These are phyloP conservation scores for Xanthostigma xanthostigma DNA, from an alignment of 2,888 invertebrate species.

Conservation along the genomic window DNA sequence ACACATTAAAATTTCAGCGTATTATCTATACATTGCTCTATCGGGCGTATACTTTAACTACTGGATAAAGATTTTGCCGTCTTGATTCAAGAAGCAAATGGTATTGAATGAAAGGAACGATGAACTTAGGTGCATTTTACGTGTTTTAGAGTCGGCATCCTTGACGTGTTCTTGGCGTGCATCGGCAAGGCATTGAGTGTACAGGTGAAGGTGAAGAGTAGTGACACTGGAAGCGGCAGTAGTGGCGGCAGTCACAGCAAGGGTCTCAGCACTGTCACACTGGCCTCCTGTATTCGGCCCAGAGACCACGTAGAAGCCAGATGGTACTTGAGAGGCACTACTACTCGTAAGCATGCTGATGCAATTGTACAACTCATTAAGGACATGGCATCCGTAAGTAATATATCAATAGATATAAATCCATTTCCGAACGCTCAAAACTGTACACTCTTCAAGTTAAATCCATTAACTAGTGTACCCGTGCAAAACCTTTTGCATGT, in stretches of 20 bases:
- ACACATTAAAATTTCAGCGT: too few relatives aligned
- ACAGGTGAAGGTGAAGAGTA: constrained; percentile 69
- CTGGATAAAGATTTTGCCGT: too few relatives aligned
- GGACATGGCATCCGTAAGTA: constrained; percentile 79
- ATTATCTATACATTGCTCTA: too few relatives aligned
- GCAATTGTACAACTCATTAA: constrained; percentile 74
- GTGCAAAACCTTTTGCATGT: too few relatives aligned
- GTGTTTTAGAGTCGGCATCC: constrained; percentile 48
- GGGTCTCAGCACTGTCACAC: constrained; percentile 37
- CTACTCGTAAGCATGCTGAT: constrained; percentile 73
- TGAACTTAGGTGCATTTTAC: too few relatives aligned
- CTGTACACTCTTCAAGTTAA: too few relatives aligned
- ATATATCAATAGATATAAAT: background rate
- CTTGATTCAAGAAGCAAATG: too few relatives aligned
- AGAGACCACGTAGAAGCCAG: constrained; percentile 35
- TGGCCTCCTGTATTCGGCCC: constrained; percentile 42
- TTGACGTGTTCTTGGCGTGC: constrained; percentile 81
- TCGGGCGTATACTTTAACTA: too few relatives aligned
- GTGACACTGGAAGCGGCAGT: constrained; percentile 26
- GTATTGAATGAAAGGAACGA: too few relatives aligned
- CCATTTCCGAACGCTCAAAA: background rate
- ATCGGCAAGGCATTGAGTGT: constrained; percentile 83
- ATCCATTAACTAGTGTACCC: too few relatives aligned
- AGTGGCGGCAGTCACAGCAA: constrained; percentile 27
- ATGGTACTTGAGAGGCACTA: constrained; percentile 83